Percentiles rank a stretch among this genome's conserved stretches.
These are phyloP conservation scores for Drosophila rufa DNA, from an alignment of 1,140 invertebrate species.

Conservation along the genomic window DNA sequence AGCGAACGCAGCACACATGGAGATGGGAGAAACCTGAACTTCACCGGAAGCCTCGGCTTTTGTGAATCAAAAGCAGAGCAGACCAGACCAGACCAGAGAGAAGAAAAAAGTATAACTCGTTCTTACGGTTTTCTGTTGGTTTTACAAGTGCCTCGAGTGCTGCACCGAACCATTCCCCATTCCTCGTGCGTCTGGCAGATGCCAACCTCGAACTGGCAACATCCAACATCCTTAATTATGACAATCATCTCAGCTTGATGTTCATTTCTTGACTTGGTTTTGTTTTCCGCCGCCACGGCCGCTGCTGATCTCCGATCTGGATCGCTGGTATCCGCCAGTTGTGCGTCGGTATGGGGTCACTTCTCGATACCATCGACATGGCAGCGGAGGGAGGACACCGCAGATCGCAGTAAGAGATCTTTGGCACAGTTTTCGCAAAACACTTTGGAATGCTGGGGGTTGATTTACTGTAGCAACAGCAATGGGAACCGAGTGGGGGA, in stretches of 20 bases:
- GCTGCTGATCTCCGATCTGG: constrained; percentile 63
- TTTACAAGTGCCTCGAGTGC: constrained; percentile 73
- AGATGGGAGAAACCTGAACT: constrained; percentile 57
- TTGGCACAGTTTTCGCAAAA: constrained; percentile 69
- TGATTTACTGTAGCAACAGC: constrained; percentile 41
- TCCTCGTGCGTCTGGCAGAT: constrained; percentile 61
- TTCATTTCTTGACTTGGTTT: constrained; percentile 58
- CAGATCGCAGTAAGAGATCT: constrained; percentile 49
- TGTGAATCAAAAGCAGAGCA: constrained; percentile 53
- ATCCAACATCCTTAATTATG: constrained; percentile 82
- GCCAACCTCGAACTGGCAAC: constrained; percentile 51
- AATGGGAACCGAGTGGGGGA: constrained; percentile 40
- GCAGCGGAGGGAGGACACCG: constrained; percentile 8
- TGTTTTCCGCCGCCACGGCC: constrained; percentile 8
- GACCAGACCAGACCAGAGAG: neutral
- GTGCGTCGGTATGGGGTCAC: constrained; percentile 41
- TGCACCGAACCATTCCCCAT: neutral
- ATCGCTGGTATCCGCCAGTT: constrained; percentile 58
- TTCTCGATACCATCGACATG: constrained; percentile 51
- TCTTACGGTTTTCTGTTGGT: constrained; percentile 79
- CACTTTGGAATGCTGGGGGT: constrained; percentile 60
- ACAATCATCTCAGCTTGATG: constrained; percentile 78
- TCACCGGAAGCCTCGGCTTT: constrained; percentile 73
- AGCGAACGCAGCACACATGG: constrained; percentile 30
- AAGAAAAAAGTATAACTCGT: constrained; percentile 54